Evolutionary conservation across 2,113 vertebrate species (phyloP), one percentile per base, ranked within the genome.

Genomic region (Dasyurus viverrinus): DNA sequence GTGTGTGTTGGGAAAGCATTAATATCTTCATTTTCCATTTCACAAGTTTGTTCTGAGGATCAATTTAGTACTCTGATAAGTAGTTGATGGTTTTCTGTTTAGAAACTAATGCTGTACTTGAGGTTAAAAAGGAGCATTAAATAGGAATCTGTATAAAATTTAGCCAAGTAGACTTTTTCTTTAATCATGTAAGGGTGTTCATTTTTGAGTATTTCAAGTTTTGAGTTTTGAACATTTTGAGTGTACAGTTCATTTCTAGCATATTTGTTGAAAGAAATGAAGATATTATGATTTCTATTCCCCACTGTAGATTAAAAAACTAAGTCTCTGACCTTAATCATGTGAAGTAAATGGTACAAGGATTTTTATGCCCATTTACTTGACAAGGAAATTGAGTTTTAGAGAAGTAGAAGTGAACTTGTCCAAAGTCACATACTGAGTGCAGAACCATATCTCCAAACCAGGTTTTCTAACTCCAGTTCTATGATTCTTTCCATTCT

Each of bases 71-170:
- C n/a, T n/a, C n/a, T n/a, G 11, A 36, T 68, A 30, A 36, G 27
- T 68, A 68, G 30, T 68, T 68, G 89, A 36, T 95, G 91, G 55
- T 48, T 94, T 94, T 94, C 27, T 68, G 30, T 30, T 68, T 68
- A 12, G 27, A 68, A 30, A 68, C 30, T 68, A 68, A 68, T 68
- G 48, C 60, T 89, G 53, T 5, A 94, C 19, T 25, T 93, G 95
- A 54, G 93, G 14, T 97, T 97, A 97, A 92, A 93, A 23, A 93
- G n/a, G 60, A 94, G 0, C 94, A 23, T 95, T 94, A 30, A 91
- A 91, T 94, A 76, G 94, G 89, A 94, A 92, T 92, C 96, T 96
- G 53, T 54, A 50, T 92, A 93, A 95, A 94, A 8, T 90, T 96
- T 96, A 46, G 4, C 24, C 46, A 46, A 60, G 47, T 90, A 91